Conservation (phyloP, 2,888 invertebrate species). For the Eilema sororculum region DNA sequence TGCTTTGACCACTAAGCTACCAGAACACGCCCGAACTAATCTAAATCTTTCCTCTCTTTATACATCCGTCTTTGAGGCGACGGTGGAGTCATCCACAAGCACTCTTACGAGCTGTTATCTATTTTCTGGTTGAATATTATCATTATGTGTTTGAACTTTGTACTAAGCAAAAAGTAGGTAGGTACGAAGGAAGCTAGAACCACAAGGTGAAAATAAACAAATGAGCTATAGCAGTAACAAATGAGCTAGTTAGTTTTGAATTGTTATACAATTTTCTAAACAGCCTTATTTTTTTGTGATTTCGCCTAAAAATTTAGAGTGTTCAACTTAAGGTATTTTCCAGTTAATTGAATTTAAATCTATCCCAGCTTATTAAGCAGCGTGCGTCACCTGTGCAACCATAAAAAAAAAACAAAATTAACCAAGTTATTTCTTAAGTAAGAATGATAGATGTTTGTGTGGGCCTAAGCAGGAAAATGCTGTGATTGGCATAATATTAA, state of each 20-base stretch:
- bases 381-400: conserved; percentile 69
- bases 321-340: conserved; percentile 2
- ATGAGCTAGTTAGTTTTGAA: no score
- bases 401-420: conserved; percentile 61
- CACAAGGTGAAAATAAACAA: no score
- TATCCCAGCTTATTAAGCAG: conserved; percentile 57
- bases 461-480: conserved; percentile 52
- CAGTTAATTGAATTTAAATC: conserved; percentile 52
- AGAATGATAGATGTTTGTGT: conserved; percentile 74
- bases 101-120: no score
- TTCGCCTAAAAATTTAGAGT: neutral
- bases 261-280: no score
- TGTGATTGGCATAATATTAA: conserved; percentile 61
- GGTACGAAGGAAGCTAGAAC: neutral
- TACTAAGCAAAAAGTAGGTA: no score
- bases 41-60: no score
- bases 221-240: no score
- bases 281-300: neutral
- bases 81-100: no score
- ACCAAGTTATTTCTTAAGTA: conserved; percentile 70
- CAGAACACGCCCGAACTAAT: no score
- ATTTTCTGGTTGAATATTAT: neutral
- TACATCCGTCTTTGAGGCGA: no score
- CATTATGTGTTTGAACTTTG: no score
- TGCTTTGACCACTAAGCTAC: no score